Conservation (phyloP, 2,797 vertebrate genomes). For the Garrulus glandarius region DNA sequence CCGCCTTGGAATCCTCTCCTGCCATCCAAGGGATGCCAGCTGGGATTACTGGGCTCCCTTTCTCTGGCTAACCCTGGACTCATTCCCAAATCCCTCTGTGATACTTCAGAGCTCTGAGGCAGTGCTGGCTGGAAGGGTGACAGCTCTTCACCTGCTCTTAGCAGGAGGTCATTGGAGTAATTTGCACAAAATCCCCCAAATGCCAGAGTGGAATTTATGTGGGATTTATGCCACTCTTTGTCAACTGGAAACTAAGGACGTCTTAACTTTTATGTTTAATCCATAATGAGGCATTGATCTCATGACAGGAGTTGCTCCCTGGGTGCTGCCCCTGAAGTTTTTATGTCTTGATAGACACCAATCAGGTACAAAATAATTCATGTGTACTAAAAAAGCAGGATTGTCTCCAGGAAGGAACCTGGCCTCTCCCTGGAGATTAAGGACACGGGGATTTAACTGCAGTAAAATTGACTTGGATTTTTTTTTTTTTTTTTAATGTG, state of each 20-base stretch:
- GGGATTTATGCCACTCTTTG: not conserved
- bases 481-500: not conserved
- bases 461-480: not conserved
- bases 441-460: not conserved
- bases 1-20: not conserved
- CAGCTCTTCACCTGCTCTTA: not conserved
- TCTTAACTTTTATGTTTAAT: not conserved
- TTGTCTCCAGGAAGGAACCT: not conserved
- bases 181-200: constrained; percentile 9
- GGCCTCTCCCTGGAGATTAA: not conserved
- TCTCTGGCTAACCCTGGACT: not conserved
- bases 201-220: not conserved
- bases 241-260: not conserved
- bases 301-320: not conserved
- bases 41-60: not conserved
- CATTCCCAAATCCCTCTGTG: not conserved
- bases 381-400: not conserved
- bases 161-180: not conserved
- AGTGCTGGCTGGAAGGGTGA: not conserved
- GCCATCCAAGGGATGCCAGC: not conserved
- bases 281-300: not conserved
- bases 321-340: not conserved
- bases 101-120: not conserved
- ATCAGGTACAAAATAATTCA: not conserved
- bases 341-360: not conserved